Evolutionary conservation across 2,113 vertebrate genomes (phyloP).

Genomic region (Etheostoma spectabile): DNA sequence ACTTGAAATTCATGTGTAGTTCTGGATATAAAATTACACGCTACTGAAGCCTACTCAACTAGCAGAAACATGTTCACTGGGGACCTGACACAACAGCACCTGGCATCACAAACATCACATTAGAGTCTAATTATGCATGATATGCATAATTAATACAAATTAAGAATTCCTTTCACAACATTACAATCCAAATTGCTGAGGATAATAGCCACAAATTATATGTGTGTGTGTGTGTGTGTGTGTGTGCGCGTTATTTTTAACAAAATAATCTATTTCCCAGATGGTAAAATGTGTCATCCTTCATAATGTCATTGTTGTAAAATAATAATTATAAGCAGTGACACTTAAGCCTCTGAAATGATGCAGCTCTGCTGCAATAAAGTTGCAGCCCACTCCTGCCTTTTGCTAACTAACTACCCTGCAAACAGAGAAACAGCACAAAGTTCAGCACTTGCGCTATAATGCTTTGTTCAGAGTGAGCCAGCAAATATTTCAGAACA

Average conservation of each 20-base stretch:
- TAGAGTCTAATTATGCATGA: slow-evolving; percentile 19
- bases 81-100: slow-evolving; percentile 10
- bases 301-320: slow-evolving; percentile 40
- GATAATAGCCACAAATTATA: not conserved
- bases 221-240: slow-evolving; percentile 12
- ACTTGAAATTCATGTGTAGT: not conserved
- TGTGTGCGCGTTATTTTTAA: slow-evolving; percentile 13
- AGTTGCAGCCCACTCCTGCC: slow-evolving; percentile 23
- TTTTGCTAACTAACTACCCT: slow-evolving; percentile 17
- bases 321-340: slow-evolving; percentile 49
- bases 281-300: slow-evolving; percentile 37
- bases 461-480: slow-evolving; percentile 39
- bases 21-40: not conserved
- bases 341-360: slow-evolving; percentile 31
- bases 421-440: slow-evolving; percentile 31
- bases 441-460: slow-evolving; percentile 52
- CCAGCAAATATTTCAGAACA: slow-evolving; percentile 13
- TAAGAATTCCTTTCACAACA: slow-evolving; percentile 12
- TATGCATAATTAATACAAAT: slow-evolving; percentile 40
- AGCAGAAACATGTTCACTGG: not conserved
- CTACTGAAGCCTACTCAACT: not conserved
- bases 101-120: slow-evolving; percentile 26
- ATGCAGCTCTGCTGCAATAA: slow-evolving; percentile 35
- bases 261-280: slow-evolving; percentile 49
- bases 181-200: slow-evolving; percentile 23